Percentiles rank a stretch among this genome's conserved stretches.
phyloP scores from a whole-genome alignment of 2,797 vertebrate genomes.

The Alauda arvensis region DNA sequence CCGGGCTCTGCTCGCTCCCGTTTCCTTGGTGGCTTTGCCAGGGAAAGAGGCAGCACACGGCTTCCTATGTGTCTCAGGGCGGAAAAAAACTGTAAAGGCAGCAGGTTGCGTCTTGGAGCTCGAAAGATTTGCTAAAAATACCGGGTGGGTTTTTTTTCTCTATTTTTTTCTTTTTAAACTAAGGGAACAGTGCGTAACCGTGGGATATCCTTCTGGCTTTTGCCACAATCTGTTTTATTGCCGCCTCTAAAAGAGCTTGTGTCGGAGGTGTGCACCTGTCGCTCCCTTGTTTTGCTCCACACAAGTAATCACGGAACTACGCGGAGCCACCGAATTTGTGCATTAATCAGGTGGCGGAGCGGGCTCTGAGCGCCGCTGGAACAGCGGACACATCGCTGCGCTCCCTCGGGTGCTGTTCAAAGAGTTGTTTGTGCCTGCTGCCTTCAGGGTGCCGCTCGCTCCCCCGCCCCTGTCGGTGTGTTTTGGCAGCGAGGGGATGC shows the following conservation, averaged over 20 bases:
- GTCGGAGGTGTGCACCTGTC: slow-evolving; percentile 1
- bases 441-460: background rate
- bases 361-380: rapidly evolving
- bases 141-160: background rate
- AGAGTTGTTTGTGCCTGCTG: background rate
- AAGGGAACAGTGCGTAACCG: background rate
- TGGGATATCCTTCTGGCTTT: background rate
- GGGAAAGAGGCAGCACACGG: background rate
- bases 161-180: background rate
- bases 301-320: background rate
- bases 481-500: background rate
- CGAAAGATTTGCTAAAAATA: slow-evolving; percentile 2
- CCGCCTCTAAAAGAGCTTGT: background rate
- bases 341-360: rapidly evolving
- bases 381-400: rapidly evolving
- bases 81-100: background rate
- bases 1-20: background rate
- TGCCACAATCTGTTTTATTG: background rate
- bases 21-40: background rate
- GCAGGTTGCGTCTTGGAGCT: background rate
- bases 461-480: rapidly evolving
- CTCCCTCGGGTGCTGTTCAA: rapidly evolving
- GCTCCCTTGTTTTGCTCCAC: background rate
- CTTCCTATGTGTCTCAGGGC: background rate
- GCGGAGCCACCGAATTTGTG: rapidly evolving